Percentiles rank a stretch among this genome's conserved stretches.
phyloP scores from a whole-genome alignment of 64 coral and sea anemone genomes.

The Montipora efflorescens region DNA sequence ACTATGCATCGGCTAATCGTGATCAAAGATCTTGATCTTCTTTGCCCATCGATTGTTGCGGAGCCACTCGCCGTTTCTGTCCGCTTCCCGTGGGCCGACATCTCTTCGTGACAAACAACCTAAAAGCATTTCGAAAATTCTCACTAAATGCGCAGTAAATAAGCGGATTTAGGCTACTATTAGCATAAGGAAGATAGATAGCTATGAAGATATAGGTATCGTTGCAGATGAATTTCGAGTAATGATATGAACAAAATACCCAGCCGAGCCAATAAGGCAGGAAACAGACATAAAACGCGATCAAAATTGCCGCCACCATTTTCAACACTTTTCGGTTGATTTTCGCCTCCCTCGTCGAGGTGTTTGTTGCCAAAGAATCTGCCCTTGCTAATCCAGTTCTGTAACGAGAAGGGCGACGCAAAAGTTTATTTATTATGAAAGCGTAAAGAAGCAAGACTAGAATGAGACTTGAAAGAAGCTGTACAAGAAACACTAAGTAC shows the following conservation, averaged over 20 bases:
- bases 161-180: constrained; percentile 52
- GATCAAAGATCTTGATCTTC: not conserved
- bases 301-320: constrained; percentile 53
- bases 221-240: constrained; percentile 29
- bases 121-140: constrained; percentile 48
- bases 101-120: not conserved
- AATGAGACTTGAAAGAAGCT: constrained; percentile 19
- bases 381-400: not conserved
- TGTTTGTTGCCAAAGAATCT: not conserved
- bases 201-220: constrained; percentile 23
- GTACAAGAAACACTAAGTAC: constrained; percentile 44
- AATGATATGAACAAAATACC: constrained; percentile 62
- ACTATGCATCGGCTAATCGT: not conserved
- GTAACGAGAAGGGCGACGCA: not conserved
- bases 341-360: not conserved
- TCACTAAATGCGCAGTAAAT: constrained; percentile 64
- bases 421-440: constrained; percentile 41
- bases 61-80: not conserved
- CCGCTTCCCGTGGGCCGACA: not conserved
- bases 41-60: not conserved
- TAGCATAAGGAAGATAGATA: constrained; percentile 51
- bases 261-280: constrained; percentile 59
- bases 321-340: constrained; percentile 49
- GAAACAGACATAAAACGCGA: constrained; percentile 59
- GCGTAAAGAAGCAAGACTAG: constrained; percentile 41